Evolutionary conservation across 2,797 vertebrate genomes (phyloP).

Genomic region (Tapera naevia): DNA sequence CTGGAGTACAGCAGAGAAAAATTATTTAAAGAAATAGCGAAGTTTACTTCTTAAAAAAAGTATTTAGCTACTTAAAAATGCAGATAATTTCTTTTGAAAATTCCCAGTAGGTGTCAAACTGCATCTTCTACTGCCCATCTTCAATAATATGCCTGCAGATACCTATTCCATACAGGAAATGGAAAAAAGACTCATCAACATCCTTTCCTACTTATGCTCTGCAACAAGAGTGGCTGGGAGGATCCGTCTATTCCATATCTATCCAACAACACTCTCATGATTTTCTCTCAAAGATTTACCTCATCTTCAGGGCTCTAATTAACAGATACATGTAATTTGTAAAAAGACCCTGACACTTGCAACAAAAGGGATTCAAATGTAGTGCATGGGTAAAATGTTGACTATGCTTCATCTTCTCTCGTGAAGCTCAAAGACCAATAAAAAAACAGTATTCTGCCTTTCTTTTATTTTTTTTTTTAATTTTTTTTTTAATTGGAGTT

Average conservation of each 20-base stretch:
- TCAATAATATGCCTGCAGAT: background rate
- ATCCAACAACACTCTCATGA: background rate
- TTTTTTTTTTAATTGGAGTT: background rate
- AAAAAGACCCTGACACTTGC: background rate
- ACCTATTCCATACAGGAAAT: background rate
- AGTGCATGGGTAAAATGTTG: background rate
- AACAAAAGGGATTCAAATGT: background rate
- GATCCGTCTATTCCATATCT: background rate
- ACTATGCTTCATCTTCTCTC: background rate
- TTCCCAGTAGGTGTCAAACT: fast-evolving
- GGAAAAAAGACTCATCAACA: background rate
- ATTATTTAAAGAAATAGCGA: background rate
- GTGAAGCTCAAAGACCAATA: background rate
- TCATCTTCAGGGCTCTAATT: background rate
- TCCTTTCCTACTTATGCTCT: background rate
- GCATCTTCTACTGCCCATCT: background rate
- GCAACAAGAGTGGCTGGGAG: background rate
- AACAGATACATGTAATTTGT: fast-evolving
- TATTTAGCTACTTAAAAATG: background rate
- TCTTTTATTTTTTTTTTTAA: background rate
- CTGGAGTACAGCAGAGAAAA: background rate
- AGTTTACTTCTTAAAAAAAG: background rate
- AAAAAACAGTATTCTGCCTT: background rate
- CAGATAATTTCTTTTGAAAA: background rate
- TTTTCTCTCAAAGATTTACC: background rate